Percentiles rank a stretch among this genome's conserved stretches.
Conservation (phyloP, 2,113 vertebrate species). For the Symphodus melops region DNA sequence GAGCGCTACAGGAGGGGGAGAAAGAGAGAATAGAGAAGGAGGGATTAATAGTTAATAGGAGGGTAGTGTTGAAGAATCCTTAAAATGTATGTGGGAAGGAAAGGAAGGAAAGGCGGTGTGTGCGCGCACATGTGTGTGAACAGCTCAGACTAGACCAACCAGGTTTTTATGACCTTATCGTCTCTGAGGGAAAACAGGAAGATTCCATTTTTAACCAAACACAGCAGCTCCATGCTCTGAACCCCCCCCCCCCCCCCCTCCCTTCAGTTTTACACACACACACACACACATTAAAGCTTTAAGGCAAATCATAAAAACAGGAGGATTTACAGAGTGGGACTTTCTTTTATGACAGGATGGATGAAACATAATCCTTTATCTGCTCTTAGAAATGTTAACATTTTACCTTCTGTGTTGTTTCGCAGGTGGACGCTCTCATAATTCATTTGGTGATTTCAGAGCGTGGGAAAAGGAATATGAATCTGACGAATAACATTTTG, state of each 20-base stretch:
- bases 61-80: conserved; percentile 44
- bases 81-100: conserved; percentile 49
- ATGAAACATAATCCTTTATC: conserved; percentile 25
- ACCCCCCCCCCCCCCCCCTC: too few species aligned
- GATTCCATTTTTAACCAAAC: conserved; percentile 51
- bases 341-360: conserved; percentile 21
- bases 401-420: not conserved
- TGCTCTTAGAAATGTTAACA: not conserved
- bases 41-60: conserved; percentile 68
- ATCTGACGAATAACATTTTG: too few species aligned
- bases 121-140: not conserved
- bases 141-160: conserved; percentile 37
- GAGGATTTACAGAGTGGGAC: conserved; percentile 44
- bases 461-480: too few species aligned
- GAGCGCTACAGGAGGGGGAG: not conserved
- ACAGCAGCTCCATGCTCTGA: conserved; percentile 16
- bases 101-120: not conserved
- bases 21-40: conserved; percentile 47
- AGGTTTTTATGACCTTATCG: conserved; percentile 47
- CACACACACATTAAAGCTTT: not conserved
- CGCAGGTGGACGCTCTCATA: not conserved
- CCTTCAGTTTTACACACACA: not conserved
- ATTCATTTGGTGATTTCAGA: not conserved
- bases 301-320: conserved; percentile 26
- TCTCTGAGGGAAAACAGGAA: conserved; percentile 55